Conservation (phyloP, 1,140 invertebrate genomes). For the Drosophila bipectinata region DNA sequence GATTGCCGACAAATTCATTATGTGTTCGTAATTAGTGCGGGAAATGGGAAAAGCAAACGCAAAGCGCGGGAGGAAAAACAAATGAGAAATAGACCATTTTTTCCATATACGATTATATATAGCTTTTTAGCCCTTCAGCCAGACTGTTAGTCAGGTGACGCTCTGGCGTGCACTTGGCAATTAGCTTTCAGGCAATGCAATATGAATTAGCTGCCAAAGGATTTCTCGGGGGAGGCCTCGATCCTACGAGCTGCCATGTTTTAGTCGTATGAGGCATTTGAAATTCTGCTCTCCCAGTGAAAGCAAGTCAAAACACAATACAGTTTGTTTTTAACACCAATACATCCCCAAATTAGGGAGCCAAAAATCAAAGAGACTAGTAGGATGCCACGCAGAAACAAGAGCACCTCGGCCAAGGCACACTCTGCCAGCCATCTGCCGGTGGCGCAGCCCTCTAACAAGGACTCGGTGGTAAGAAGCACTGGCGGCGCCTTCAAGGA, state of each 20-base stretch:
- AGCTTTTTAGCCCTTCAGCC: background rate
- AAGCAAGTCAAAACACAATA: background rate
- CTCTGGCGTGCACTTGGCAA: constrained; percentile 54
- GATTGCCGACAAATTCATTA: constrained; percentile 46
- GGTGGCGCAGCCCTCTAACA: constrained; percentile 14
- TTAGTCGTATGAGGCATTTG: constrained; percentile 21
- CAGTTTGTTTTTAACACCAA: background rate
- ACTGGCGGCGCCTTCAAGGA: constrained; percentile 79
- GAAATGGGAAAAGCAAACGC: constrained; percentile 44
- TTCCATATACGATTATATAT: background rate
- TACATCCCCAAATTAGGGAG: background rate
- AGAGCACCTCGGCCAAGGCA: constrained; percentile 11
- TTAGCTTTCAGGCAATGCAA: constrained; percentile 60
- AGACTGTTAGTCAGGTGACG: constrained; percentile 37
- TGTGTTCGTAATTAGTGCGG: constrained; percentile 55
- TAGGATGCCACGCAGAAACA: constrained; percentile 47
- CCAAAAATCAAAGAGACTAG: background rate
- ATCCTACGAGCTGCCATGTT: background rate
- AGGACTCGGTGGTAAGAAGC: constrained; percentile 21
- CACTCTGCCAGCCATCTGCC: constrained; percentile 12
- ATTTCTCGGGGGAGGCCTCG: constrained; percentile 8
- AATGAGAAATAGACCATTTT: constrained; percentile 23
- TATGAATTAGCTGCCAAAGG: constrained; percentile 58
- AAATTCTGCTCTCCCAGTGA: constrained; percentile 30
- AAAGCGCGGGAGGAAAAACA: constrained; percentile 29